phyloP scores from a whole-genome alignment of 2,797 vertebrate species.

The Spondyliosoma cantharus region DNA sequence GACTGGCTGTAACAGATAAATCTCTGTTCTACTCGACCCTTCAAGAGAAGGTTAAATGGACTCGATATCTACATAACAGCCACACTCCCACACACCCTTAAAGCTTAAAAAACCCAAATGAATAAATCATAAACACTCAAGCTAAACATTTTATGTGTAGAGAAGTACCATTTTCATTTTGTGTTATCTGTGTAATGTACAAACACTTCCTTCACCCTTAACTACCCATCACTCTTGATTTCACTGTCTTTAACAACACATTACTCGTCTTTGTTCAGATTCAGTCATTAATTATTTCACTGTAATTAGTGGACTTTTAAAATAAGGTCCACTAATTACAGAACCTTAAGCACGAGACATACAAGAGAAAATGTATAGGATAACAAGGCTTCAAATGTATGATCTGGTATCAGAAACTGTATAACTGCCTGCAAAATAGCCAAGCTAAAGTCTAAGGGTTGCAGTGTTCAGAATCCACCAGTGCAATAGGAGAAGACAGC shows the following conservation, averaged over 20 bases:
- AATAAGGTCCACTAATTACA: not conserved
- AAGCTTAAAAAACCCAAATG: conserved; percentile 3
- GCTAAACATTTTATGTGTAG: conserved; percentile 9
- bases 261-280: not conserved
- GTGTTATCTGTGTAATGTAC: conserved; percentile 4
- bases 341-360: not conserved
- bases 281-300: not conserved
- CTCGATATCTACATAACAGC: conserved; percentile 15
- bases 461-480: conserved; percentile 21
- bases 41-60: conserved; percentile 48
- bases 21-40: conserved; percentile 18
- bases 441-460: not conserved
- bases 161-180: conserved; percentile 8
- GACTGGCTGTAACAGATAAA: conserved; percentile 47
- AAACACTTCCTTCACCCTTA: conserved; percentile 4
- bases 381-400: not conserved
- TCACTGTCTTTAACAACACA: conserved; percentile 9
- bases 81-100: not conserved
- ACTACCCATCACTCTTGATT: not conserved
- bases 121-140: conserved; percentile 28
- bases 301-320: too few relatives aligned
- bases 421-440: conserved; percentile 2
- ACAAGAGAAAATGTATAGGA: not conserved
- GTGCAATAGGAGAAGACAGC: conserved; percentile 61
- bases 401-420: not conserved